A percentile compares a stretch with the other conserved stretches of the same genome.
These are phyloP conservation scores for Trissolcus basalis DNA, from an alignment of 1,140 invertebrate genomes.

Conservation along the genomic window DNA sequence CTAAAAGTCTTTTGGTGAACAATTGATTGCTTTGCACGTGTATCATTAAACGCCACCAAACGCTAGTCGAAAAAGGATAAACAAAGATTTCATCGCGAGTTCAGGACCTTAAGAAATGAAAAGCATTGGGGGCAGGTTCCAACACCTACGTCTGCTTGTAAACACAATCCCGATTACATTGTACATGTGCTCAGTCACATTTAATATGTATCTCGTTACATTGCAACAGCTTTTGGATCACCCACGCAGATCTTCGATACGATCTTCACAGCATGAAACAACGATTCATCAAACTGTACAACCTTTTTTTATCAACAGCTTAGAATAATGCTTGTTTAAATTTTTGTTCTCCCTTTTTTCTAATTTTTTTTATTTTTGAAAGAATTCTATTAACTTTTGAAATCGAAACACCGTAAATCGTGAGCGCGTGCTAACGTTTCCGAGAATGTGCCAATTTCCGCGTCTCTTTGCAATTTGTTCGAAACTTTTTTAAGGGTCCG, in stretches of 20 bases:
- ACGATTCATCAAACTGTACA: constrained; percentile 43
- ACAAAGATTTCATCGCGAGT: constrained; percentile 20
- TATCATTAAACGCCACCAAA: constrained; percentile 24
- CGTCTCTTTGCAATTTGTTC: constrained; percentile 66
- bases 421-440: constrained; percentile 65
- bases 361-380: background rate
- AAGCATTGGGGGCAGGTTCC: constrained; percentile 19
- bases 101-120: constrained; percentile 14
- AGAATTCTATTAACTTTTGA: background rate
- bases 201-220: constrained; percentile 50
- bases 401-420: constrained; percentile 62
- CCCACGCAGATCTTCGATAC: constrained; percentile 55
- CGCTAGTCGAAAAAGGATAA: background rate
- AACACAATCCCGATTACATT: constrained; percentile 50
- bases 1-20: constrained; percentile 13
- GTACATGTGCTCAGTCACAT: constrained; percentile 34
- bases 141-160: constrained; percentile 46
- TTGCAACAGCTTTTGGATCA: constrained; percentile 45
- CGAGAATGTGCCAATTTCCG: constrained; percentile 68
- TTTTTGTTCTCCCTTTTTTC: background rate
- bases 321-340: too few relatives aligned
- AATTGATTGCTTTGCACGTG: constrained; percentile 24
- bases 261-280: constrained; percentile 25
- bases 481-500: constrained; percentile 67
- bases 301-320: too few relatives aligned